A percentile compares a stretch with the other conserved stretches of the same genome.
These are phyloP conservation scores for Zeus faber DNA, from an alignment of 2,113 vertebrate species.

Conservation along the genomic window DNA sequence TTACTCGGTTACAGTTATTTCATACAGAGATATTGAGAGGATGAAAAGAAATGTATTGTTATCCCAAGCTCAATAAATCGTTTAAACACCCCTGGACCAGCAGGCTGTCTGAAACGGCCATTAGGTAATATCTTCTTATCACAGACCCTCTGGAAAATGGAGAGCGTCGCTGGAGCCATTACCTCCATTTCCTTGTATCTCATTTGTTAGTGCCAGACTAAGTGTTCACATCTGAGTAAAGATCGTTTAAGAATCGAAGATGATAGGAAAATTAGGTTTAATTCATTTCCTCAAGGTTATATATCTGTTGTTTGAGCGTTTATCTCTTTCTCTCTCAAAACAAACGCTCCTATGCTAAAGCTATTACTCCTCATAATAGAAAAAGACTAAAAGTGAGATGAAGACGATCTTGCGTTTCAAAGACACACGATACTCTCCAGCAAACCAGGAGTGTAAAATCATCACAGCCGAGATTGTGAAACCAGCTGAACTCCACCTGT, in stretches of 20 bases:
- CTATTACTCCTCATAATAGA: conserved; percentile 15
- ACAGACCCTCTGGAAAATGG: conserved; percentile 4
- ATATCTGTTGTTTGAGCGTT: conserved; percentile 4
- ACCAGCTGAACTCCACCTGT: conserved; percentile 53
- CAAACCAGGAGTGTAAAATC: conserved; percentile 51
- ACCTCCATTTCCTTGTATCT: conserved; percentile 3
- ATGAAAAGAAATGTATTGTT: conserved; percentile 8
- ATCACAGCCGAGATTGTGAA: conserved; percentile 50
- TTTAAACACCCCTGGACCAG: too few relatives aligned
- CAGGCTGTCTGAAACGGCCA: too few relatives aligned
- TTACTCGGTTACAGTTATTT: too few relatives aligned
- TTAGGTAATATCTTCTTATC: not conserved
- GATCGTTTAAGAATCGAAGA: conserved; percentile 11
- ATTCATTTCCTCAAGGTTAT: conserved; percentile 10
- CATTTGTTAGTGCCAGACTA: not conserved
- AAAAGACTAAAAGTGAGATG: conserved; percentile 34
- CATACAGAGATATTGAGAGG: conserved; percentile 9
- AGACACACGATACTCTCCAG: conserved; percentile 49
- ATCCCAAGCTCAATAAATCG: not conserved
- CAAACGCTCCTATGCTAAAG: conserved; percentile 1
- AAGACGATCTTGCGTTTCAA: conserved; percentile 45
- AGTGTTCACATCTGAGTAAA: conserved; percentile 8
- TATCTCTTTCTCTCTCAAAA: not conserved
- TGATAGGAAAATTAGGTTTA: conserved; percentile 13
- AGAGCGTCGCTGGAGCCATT: not conserved